Evolutionary conservation across 1,140 invertebrate species (phyloP), one percentile per base, ranked within the genome.

Genomic region (Andricus grossulariae): DNA sequence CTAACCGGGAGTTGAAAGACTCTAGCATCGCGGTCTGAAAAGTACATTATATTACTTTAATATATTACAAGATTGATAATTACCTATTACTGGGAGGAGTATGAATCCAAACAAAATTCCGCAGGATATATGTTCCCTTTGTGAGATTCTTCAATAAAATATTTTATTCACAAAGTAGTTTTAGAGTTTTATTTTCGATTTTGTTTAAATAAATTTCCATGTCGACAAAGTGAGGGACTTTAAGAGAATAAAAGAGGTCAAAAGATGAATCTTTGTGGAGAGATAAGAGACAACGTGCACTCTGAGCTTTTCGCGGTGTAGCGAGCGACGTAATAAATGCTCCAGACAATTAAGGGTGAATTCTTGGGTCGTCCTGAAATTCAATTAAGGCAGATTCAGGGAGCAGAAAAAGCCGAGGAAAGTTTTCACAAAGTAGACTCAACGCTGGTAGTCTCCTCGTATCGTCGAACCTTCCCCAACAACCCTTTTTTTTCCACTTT

Each of bases 371-470:
- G 60, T 39, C 25, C 25, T 66, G 60, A 66, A 66, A 66, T 66
- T 66, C 60, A 66, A 66, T 66, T 66, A 66, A 32, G 25, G 32
- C 60, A 66, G 60, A 66, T 66, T 66, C 60, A 66, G 60, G 25
- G 25, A 66, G 32, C 60, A 66, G 39, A 45, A 45, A 45, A 45
- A 45, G 39, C 39, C 39, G 39, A 45, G 39, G 10, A 45, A 45
- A 45, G 39, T 45, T 45, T 45, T 45, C 39, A 45, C 39, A 10
- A 11, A 8, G 39, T 45, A 8, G 39, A 45, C 6, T 8, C 39
- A 45, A 7, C 7, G 39, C 39, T 45, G 39, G 39, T 45, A 45
- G 39, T 45, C 39, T 45, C 39, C 39, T 66, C 32, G 7, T 16
- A 66, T 39, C 60, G 39, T 39, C 21, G 5, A 32, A 7, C 32